Percentiles rank a stretch among this genome's conserved stretches.
Evolutionary conservation across 2,888 invertebrate genomes (phyloP).

Genomic region (Entomobrya proxima): DNA sequence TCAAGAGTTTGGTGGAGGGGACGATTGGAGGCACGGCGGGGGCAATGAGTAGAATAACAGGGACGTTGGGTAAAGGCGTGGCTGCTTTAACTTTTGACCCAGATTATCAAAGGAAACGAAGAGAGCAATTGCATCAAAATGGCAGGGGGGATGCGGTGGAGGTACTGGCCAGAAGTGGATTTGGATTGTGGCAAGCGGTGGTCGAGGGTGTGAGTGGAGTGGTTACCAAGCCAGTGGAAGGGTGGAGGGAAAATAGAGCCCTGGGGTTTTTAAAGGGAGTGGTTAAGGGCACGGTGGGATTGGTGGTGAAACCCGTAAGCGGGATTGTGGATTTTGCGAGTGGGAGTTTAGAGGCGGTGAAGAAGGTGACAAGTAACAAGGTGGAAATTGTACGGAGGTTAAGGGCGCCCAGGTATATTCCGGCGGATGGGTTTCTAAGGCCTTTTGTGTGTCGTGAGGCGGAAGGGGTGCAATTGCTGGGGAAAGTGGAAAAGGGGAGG

Average conservation of each 20-base stretch:
- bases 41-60: conserved; percentile 89
- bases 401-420: conserved; percentile 90
- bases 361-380: conserved; percentile 82
- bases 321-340: conserved; percentile 99
- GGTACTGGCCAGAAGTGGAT: conserved; percentile 94
- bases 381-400: conserved; percentile 86
- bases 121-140: conserved; percentile 92
- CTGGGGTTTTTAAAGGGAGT: conserved; percentile 97
- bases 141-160: conserved; percentile 92
- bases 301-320: conserved; percentile 95
- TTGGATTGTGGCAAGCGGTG: conserved; percentile 87
- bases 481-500: conserved; percentile 86
- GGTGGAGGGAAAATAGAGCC: conserved; percentile 94
- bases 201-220: conserved; percentile 96
- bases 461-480: conserved; percentile 90
- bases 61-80: conserved; percentile 85
- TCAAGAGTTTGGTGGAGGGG: conserved; percentile 95
- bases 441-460: conserved; percentile 91
- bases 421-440: conserved; percentile 89
- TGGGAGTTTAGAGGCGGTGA: conserved; percentile 95
- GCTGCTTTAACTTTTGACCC: conserved; percentile 96
- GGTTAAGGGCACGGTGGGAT: conserved; percentile 95
- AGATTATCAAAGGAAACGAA: conserved; percentile 95
- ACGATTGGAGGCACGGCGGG: conserved; percentile 99
- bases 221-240: conserved; percentile 95